Base-by-base conservation (phyloP, 1,140 invertebrate species). In the Heliconius melpomene region DNA sequence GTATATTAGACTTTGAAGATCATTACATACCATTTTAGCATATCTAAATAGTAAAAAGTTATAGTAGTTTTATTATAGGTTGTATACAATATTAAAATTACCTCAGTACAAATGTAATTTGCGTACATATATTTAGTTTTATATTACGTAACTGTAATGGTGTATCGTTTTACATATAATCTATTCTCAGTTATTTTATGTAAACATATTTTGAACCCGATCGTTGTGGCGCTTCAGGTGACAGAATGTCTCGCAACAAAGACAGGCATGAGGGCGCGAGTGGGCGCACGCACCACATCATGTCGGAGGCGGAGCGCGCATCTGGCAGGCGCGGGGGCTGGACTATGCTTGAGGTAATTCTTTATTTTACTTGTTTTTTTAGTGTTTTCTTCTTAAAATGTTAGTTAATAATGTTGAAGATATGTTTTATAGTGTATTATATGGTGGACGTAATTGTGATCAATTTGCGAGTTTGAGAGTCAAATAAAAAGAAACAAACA, bases 291-390 rank as follows among this genome's bases (percentile, higher is more conserved):
- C 97, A 99, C 95, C 97, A 97, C 85, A 98, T 98, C 94, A 98
- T 99, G 97, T 98, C 98, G 88, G 95, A 97, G 79, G 98, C 98
- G 94, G 98, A 99, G 90, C 96, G 97, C 86, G 97, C 97, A 88
- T 96, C 97, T 88, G 98, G 98, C 79, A 98, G 98, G 94, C 98
- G 98, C 95, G 98, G 98, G 85, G 96, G 96, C 94, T 98, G 98
- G 98, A 96, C 96, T 90, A 97, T 97, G 87, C 95, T 97, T 91
- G 97, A 97, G 95, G 96, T 97, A 92, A 78, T 11, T 75, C 13
- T 75, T 50, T 11, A 52, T 52, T 2, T 18, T 7, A 20, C 2
- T 29, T 71, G 32, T 71, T 71, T 72, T 36, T 72, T 32, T 20
- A 20, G 2, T 9, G 54, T 57, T 20, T 9, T 5, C 23, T n/a